phyloP scores from a whole-genome alignment of 2,888 invertebrate species.

The Aphodius granarius region DNA sequence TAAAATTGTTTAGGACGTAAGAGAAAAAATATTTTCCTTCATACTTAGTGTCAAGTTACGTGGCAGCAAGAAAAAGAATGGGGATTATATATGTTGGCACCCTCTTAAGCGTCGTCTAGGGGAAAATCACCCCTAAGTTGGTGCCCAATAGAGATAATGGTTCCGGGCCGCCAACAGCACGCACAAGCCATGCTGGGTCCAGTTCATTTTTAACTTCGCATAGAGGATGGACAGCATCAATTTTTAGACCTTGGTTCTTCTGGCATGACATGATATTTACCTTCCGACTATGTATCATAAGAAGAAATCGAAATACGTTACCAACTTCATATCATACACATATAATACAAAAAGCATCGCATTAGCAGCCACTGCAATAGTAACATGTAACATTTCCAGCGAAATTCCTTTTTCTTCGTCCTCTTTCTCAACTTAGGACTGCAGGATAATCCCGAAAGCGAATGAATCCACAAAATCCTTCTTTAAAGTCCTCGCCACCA shows the following conservation, averaged over 20 bases:
- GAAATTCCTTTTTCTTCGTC: neutral
- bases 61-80: neutral
- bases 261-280: no score
- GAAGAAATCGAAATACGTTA: no score
- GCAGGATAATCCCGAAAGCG: neutral
- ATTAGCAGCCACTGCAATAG: neutral
- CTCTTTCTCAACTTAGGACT: no score
- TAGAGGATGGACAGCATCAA: no score
- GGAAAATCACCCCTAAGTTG: neutral
- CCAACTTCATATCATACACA: neutral
- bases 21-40: no score
- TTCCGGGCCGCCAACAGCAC: neutral
- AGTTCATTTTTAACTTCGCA: conserved; percentile 8
- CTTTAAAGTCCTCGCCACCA: neutral
- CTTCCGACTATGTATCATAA: no score
- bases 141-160: neutral
- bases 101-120: conserved; percentile 2
- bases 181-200: neutral
- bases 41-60: neutral
- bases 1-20: no score
- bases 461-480: neutral
- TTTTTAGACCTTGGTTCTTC: no score
- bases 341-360: neutral
- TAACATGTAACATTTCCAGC: neutral
- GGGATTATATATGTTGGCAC: conserved; percentile 5